Evolutionary conservation across 2,888 invertebrate genomes (phyloP), one percentile per base, ranked within the genome.

Genomic region (Lathronympha strigana): DNA sequence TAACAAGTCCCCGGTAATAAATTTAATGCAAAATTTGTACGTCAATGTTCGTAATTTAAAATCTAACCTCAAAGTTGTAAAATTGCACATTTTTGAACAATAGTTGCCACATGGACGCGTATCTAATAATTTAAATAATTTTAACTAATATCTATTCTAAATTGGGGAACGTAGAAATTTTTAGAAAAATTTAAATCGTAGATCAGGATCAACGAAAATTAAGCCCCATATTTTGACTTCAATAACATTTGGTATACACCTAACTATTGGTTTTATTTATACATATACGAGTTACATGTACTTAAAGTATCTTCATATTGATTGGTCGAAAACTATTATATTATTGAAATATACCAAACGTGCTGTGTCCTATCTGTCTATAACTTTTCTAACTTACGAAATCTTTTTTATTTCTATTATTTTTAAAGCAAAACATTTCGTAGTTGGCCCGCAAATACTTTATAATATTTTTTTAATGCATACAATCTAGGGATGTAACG

Each of bases 41-140:
- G 45, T 36, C 17, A 0, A 8, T 17, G 33, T 63, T 64, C 51
- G 57, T 63, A 33, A 4, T 9, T 58, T 17, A 19, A 15, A 33
- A 15, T 9, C 17, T 50, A 50, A 50, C 15, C 25, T 40, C 25
- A 21, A 50, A 43, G n/a, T 15, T 58, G 11, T 51, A 40, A 23
- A 60, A 51, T 64, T 63, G 57, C 63, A 58, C 57, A 23, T 19
- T 28, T 55, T 64, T 64, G 58, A 64, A 64, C 64, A 43, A 33
- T 33, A 13, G 11, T 47, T 23, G 11, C 25, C 21, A 40, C 49
- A 36, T 13, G n/a, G n/a, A 50, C 11, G 9, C 36, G 55, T 55
- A 55, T n/a, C 13, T 36, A 49, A 31, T 36, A 51, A 43, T 43
- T 63, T 63, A 63, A 63, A 51, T 58, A 63, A 43, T 38, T 40